A percentile compares a stretch with the other conserved stretches of the same genome.
phyloP scores from a whole-genome alignment of 1,140 invertebrate genomes.

The Drosophila orosa region DNA sequence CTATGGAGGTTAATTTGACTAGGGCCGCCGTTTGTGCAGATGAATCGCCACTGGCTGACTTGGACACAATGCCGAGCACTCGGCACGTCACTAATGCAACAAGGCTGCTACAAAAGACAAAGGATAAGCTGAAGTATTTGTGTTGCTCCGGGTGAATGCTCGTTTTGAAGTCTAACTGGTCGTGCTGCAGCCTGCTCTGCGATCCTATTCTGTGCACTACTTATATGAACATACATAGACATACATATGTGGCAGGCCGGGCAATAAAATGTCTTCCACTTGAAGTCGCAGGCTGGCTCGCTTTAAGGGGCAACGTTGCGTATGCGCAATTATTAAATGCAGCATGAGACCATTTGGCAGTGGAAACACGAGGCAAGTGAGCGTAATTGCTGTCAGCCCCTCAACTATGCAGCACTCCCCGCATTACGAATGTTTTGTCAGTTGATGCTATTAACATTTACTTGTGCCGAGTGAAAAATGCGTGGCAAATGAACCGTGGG shows the following conservation, averaged over 20 bases:
- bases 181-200: slow-evolving; percentile 6
- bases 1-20: slow-evolving; percentile 80
- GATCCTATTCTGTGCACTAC: slow-evolving; percentile 25
- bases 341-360: slow-evolving; percentile 59
- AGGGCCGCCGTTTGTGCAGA: slow-evolving; percentile 57
- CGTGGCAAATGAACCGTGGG: slow-evolving; percentile 34
- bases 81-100: slow-evolving; percentile 32
- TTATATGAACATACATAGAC: background rate
- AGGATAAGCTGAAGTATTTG: slow-evolving; percentile 43
- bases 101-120: slow-evolving; percentile 42
- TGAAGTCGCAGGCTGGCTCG: slow-evolving; percentile 42
- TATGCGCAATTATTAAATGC: slow-evolving; percentile 82
- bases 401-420: background rate
- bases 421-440: slow-evolving; percentile 48
- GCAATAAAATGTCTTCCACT: slow-evolving; percentile 65
- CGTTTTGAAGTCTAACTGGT: slow-evolving; percentile 40
- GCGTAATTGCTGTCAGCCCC: slow-evolving; percentile 64
- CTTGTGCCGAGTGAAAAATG: slow-evolving; percentile 37
- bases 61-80: slow-evolving; percentile 60
- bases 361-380: slow-evolving; percentile 58
- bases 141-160: slow-evolving; percentile 21
- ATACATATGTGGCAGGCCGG: slow-evolving; percentile 28
- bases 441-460: slow-evolving; percentile 56
- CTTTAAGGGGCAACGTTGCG: slow-evolving; percentile 74
- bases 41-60: slow-evolving; percentile 53